Evolutionary conservation across 2,888 invertebrate genomes (phyloP), one percentile per base, ranked within the genome.

Genomic region (Psylliodes chrysocephalus): DNA sequence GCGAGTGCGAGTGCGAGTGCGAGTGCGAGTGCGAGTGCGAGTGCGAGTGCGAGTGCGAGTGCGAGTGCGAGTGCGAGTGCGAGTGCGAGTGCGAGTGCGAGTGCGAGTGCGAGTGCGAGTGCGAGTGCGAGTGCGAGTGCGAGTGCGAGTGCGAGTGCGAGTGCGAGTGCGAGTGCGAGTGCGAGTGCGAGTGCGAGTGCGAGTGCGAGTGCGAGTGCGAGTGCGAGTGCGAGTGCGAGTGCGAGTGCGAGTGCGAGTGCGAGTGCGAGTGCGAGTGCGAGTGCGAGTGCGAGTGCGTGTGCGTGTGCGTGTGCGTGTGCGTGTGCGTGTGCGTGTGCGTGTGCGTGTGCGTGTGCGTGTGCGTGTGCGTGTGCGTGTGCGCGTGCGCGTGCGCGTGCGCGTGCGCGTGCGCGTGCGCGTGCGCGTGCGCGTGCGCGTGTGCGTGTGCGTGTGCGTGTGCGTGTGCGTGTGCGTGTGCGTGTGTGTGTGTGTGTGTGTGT

Each of bases 401-500:
- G 42, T 12, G 42, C 17, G 42, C 17, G 42, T 12, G 42, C 17
- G 42, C 17, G 42, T 12, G 42, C 17, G 42, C 17, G 17, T 15
- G 42, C 17, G 42, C 17, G 42, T 15, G 42, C 17, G 42, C 17
- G 42, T 15, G 42, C 17, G 42, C 17, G 42, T 42, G 42, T 42
- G 42, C 17, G 42, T 42, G 42, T 42, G 42, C 17, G 42, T 42
- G 42, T 42, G 42, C 17, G 42, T 42, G 42, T 42, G 42, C 17
- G 42, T 42, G 42, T 42, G 42, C 17, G 42, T 42, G 42, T 42
- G 42, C 17, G 42, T 42, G 42, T 42, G 42, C 17, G 42, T 42
- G 42, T 42, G 42, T 42, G 42, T 42, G 42, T 42, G 42, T 42
- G 42, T 42, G 42, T 42, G 42, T 42, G 42, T 42, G 42, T 42